Base-by-base conservation (phyloP, 2,113 vertebrate genomes). In the Bubo bubo region DNA sequence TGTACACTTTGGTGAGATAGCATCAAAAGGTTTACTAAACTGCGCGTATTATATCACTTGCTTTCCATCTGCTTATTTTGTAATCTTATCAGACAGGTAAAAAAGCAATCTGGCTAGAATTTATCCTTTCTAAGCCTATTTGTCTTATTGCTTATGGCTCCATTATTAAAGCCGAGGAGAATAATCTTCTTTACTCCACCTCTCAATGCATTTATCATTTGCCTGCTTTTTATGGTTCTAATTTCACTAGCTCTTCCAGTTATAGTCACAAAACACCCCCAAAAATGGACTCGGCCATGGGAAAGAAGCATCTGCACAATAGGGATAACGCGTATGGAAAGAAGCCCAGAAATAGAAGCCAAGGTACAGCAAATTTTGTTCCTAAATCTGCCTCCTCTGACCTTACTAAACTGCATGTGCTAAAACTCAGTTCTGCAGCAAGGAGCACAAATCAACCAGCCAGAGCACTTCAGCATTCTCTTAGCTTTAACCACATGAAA, bases 81-180 rank as follows among this genome's bases (percentile, higher is more conserved):
- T 97, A 96, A 96, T 95, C 96, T 96, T 97, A 95, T 94, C 97
- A 95, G 60, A 92, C 91, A 85, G 63, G 90, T 85, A 91, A 91
- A 93, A 95, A 93, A 95, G 68, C 86, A 94, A 91, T 96, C 96
- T 93, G 66, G 70, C 68, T 91, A 53, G 66, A 93, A 94, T 95
- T 94, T 90, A 94, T 82, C 70, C 66, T 73, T 95, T 85, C 53
- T 96, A 97, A 97, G 89, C 91, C 66, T 97, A 79, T 96, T 95
- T 95, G 86, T 88, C 89, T 95, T 97, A 82, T 76, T 96, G 94
- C 88, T 96, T 97, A 95, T 21, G 49, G 77, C 85, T 91, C 92
- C 80, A 89, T 95, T 97, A 97, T 79, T 95, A 96, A 92, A 95
- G 53, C 89, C 68, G 71, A 89, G 77, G 66, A 89, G 87, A 89